A percentile compares a stretch with the other conserved stretches of the same genome.
phyloP scores from a whole-genome alignment of 2,888 invertebrate species.

The Nephrotoma flavescens region DNA sequence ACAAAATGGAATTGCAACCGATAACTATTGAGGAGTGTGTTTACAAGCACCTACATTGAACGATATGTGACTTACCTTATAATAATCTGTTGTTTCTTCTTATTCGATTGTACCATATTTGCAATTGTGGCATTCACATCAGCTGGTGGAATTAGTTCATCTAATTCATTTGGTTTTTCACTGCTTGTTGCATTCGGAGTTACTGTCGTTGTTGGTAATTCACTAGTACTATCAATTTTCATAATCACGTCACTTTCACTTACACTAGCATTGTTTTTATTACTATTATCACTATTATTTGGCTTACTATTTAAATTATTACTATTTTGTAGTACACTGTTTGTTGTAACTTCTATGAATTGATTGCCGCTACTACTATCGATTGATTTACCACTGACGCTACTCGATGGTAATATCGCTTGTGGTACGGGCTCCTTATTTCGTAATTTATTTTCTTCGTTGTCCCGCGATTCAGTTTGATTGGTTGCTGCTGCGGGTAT shows the following conservation, averaged over 20 bases:
- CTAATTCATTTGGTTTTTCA: constrained; percentile 1
- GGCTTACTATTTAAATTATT: not conserved
- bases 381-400: not conserved
- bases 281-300: not conserved
- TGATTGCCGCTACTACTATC: not conserved
- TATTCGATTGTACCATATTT: constrained; percentile 10
- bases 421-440: not conserved
- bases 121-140: constrained; percentile 20
- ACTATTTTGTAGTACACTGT: not conserved
- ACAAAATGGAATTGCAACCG: too few species aligned
- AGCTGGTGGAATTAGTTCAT: constrained; percentile 19
- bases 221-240: constrained; percentile 2
- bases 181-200: not conserved
- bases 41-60: not conserved
- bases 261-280: not conserved
- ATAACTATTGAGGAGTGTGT: not conserved
- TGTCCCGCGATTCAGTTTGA: not conserved
- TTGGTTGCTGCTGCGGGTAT: not conserved
- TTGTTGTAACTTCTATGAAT: not conserved
- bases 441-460: not conserved
- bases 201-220: not conserved
- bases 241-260: constrained; percentile 1
- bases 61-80: constrained; percentile 11
- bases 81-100: constrained; percentile 13
- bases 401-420: not conserved